A percentile compares a stretch with the other conserved stretches of the same genome.
Evolutionary conservation across 2,888 invertebrate genomes (phyloP).

Genomic region (Cryptophagus acutangulus): DNA sequence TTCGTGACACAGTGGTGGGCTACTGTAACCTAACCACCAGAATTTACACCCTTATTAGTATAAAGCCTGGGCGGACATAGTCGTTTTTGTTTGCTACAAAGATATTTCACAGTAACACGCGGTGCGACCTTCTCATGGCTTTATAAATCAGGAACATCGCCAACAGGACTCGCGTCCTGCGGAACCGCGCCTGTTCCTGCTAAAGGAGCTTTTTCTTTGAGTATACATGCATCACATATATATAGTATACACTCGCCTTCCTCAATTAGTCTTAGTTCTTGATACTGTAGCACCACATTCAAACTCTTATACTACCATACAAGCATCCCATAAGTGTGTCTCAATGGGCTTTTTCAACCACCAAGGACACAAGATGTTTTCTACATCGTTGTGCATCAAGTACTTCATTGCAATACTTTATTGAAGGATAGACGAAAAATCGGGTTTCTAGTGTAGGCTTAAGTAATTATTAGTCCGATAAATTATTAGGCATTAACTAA

Average conservation of each 20-base stretch:
- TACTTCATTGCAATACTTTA: constrained; percentile 1
- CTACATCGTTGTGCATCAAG: constrained; percentile 2
- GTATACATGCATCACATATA: no score
- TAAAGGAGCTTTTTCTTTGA: constrained; percentile 8
- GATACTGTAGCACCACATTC: constrained; percentile 5
- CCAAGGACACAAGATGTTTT: not conserved
- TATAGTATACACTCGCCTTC: no score
- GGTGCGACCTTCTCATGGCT: constrained; percentile 22
- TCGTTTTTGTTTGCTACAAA: constrained; percentile 32
- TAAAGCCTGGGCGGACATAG: constrained; percentile 31
- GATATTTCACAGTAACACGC: constrained; percentile 32
- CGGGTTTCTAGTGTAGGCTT: no score
- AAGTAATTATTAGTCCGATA: no score
- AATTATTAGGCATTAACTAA: no score
- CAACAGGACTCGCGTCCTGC: constrained; percentile 25
- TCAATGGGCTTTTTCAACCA: not conserved
- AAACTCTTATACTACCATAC: not conserved
- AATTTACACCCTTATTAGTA: constrained; percentile 35
- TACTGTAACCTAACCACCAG: constrained; percentile 22
- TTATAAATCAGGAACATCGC: constrained; percentile 32
- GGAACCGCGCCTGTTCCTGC: constrained; percentile 22
- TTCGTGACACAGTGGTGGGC: constrained; percentile 28
- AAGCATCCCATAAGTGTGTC: constrained; percentile 2
- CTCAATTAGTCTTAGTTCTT: constrained; percentile 11
- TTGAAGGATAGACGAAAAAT: no score